Evolutionary conservation across 2,888 invertebrate species (phyloP).

Genomic region (Matsumyia berberina): DNA sequence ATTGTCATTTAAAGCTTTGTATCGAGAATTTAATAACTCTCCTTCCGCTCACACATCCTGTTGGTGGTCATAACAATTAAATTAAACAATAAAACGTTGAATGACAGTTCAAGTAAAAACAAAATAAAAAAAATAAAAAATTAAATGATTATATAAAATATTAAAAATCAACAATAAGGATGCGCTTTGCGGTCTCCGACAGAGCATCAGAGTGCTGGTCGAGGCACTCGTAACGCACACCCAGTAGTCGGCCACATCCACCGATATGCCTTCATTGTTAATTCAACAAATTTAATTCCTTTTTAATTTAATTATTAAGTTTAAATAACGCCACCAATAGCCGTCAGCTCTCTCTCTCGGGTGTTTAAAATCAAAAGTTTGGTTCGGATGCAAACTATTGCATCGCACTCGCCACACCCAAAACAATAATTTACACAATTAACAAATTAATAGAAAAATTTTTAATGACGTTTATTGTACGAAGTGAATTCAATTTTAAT

Average conservation of each 20-base stretch:
- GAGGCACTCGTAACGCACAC: constrained; percentile 1
- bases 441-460: constrained; percentile 61
- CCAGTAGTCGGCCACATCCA: not conserved
- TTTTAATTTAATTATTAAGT: constrained; percentile 43
- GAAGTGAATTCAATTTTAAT: constrained; percentile 63
- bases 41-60: not conserved
- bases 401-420: constrained; percentile 1
- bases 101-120: constrained; percentile 21
- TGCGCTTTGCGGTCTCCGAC: constrained; percentile 19
- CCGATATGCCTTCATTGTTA: constrained; percentile 41
- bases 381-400: not conserved
- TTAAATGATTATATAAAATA: constrained; percentile 39
- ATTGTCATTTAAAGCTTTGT: constrained; percentile 50
- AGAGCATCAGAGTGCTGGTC: not conserved
- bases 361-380: not conserved
- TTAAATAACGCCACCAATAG: constrained; percentile 46
- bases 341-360: constrained; percentile 8
- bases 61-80: constrained; percentile 35
- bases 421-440: constrained; percentile 63
- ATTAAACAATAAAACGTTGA: constrained; percentile 16
- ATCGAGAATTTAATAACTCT: constrained; percentile 27
- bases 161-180: constrained; percentile 62
- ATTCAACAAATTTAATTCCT: constrained; percentile 42
- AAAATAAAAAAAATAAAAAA: constrained; percentile 2
- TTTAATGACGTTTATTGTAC: constrained; percentile 56